phyloP scores from a whole-genome alignment of 2,797 vertebrate genomes.

The Eulemur coronatus region DNA sequence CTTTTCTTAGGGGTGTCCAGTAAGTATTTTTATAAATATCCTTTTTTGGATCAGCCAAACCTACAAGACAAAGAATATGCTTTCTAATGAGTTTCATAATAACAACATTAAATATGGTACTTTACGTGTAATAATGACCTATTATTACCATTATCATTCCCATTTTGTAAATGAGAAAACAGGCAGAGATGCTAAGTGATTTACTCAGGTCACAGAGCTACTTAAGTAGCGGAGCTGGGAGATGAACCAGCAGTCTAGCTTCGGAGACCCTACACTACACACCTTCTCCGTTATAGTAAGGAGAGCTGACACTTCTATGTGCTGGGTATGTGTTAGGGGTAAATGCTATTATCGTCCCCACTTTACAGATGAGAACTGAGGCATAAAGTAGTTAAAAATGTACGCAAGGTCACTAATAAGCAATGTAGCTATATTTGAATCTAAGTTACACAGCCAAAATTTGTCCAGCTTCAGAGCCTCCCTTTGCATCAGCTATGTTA shows the following conservation, averaged over 20 bases:
- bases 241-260: not conserved
- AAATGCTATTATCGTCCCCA: not conserved
- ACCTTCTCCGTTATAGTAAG: not conserved
- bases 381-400: not conserved
- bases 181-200: not conserved
- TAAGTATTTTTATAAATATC: not conserved
- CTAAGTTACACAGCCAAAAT: not conserved
- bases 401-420: not conserved
- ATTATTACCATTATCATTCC: not conserved
- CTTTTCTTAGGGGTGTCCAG: conserved; percentile 28
- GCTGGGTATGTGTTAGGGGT: not conserved
- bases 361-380: conserved; percentile 1
- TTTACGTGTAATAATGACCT: not conserved
- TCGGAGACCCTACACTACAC: not conserved
- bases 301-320: not conserved
- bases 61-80: not conserved
- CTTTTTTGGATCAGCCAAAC: not conserved
- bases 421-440: not conserved
- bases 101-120: not conserved
- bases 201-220: not conserved
- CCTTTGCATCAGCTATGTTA: not conserved
- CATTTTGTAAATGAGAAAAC: not conserved
- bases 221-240: not conserved
- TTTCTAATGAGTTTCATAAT: not conserved
- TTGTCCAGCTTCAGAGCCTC: not conserved